phyloP scores from a whole-genome alignment of 2,888 invertebrate species.

The Drosophila mimetica region DNA sequence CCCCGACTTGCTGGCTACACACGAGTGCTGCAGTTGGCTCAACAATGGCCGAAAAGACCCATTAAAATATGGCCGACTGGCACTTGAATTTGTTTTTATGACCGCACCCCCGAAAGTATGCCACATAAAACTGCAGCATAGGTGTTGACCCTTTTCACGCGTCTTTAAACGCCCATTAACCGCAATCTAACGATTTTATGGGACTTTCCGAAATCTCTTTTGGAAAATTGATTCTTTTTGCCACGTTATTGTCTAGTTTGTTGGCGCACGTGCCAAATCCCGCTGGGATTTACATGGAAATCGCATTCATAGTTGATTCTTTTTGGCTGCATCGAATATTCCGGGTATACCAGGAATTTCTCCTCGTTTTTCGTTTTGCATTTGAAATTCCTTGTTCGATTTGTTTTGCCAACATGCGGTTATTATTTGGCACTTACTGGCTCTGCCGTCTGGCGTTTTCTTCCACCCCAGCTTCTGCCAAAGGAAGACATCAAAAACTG shows the following conservation, averaged over 20 bases:
- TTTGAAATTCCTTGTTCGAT: slow-evolving; percentile 13
- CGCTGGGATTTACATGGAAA: slow-evolving; percentile 59
- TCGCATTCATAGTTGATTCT: slow-evolving; percentile 63
- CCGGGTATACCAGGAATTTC: slow-evolving; percentile 6
- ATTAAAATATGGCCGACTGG: slow-evolving; percentile 26
- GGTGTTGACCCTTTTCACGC: slow-evolving; percentile 36
- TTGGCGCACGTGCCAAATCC: slow-evolving; percentile 31
- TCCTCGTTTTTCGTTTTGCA: not conserved
- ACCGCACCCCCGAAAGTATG: slow-evolving; percentile 17
- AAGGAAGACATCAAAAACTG: slow-evolving; percentile 75
- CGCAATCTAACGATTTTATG: slow-evolving; percentile 26
- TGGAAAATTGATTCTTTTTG: slow-evolving; percentile 24
- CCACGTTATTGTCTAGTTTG: slow-evolving; percentile 12
- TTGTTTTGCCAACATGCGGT: slow-evolving; percentile 37
- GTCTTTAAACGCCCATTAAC: slow-evolving; percentile 39
- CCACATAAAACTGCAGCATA: slow-evolving; percentile 24
- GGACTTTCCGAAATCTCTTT: too few relatives aligned
- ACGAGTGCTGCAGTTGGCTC: slow-evolving; percentile 38
- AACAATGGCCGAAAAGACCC: slow-evolving; percentile 29
- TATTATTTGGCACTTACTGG: slow-evolving; percentile 66
- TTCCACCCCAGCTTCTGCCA: not conserved
- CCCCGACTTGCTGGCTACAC: slow-evolving; percentile 1
- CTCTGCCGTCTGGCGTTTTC: not conserved
- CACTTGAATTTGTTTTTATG: slow-evolving; percentile 20
- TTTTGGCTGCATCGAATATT: slow-evolving; percentile 42